These are phyloP conservation scores for Delichon dasypus DNA, from an alignment of 2,797 vertebrate genomes.

Conservation along the genomic window DNA sequence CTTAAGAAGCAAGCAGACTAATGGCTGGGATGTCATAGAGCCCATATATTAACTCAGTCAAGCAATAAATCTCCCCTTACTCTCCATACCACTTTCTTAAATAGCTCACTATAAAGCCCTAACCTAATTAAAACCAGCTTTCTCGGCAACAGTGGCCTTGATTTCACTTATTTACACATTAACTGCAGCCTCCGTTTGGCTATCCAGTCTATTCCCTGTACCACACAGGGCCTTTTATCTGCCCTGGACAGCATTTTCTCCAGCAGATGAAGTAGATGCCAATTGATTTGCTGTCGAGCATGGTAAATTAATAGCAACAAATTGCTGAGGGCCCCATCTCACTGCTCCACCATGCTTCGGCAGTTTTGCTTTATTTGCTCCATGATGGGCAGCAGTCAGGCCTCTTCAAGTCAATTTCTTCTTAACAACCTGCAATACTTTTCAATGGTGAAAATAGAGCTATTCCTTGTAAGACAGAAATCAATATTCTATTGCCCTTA, in stretches of 20 bases:
- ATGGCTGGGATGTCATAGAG: constrained; percentile 46
- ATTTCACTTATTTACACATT: constrained; percentile 88
- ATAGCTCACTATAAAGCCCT: constrained; percentile 75
- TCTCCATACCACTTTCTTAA: constrained; percentile 71
- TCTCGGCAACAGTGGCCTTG: constrained; percentile 78
- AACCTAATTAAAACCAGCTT: constrained; percentile 85
- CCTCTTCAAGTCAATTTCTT: constrained; percentile 93
- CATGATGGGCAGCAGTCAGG: constrained; percentile 87
- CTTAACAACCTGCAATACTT: constrained; percentile 92
- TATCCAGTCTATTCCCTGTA: constrained; percentile 77
- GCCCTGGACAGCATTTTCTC: constrained; percentile 86
- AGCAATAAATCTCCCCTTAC: constrained; percentile 69
- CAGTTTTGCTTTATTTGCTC: constrained; percentile 87
- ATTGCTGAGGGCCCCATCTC: constrained; percentile 86
- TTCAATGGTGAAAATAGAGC: constrained; percentile 88
- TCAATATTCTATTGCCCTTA: constrained; percentile 97
- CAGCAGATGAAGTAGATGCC: constrained; percentile 85
- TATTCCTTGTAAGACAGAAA: constrained; percentile 95
- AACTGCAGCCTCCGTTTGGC: constrained; percentile 79
- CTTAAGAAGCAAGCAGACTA: constrained; percentile 48
- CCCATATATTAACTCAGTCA: constrained; percentile 57
- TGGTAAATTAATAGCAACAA: constrained; percentile 90
- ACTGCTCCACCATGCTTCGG: constrained; percentile 83
- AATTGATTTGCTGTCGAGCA: constrained; percentile 88
- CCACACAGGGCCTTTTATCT: constrained; percentile 81